These are phyloP conservation scores for Leptinotarsa tumamoca DNA, from an alignment of 2,888 invertebrate genomes.

Conservation along the genomic window DNA sequence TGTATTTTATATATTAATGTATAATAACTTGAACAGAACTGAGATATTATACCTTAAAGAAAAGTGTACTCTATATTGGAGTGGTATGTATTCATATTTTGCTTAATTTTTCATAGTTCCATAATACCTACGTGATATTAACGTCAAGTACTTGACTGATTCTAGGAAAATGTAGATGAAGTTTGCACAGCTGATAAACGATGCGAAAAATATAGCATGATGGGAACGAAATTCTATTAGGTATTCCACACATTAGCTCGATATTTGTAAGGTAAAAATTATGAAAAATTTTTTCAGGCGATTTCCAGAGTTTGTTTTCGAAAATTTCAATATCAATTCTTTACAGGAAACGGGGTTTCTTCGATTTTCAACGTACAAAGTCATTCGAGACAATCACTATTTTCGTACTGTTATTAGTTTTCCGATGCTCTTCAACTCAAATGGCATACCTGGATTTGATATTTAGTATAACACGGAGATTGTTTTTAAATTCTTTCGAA, in stretches of 20 bases:
- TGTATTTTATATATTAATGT: constrained; percentile 65
- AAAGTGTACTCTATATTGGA: constrained; percentile 58
- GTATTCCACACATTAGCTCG: constrained; percentile 25
- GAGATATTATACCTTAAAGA: constrained; percentile 60
- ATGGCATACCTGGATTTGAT: background rate
- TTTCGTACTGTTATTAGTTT: background rate
- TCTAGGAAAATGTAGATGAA: constrained; percentile 58
- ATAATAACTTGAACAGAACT: constrained; percentile 60
- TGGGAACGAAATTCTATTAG: constrained; percentile 32
- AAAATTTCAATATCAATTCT: background rate
- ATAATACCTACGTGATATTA: constrained; percentile 62
- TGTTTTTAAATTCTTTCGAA: background rate
- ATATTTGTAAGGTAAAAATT: constrained; percentile 29
- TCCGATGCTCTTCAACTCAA: background rate
- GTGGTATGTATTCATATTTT: constrained; percentile 53
- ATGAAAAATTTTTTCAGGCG: constrained; percentile 2
- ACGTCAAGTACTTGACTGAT: constrained; percentile 63
- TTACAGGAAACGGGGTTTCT: background rate
- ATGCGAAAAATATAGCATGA: constrained; percentile 56
- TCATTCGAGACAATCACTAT: constrained; percentile 10
- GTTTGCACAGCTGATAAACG: constrained; percentile 61
- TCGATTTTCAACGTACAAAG: background rate
- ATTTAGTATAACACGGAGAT: background rate
- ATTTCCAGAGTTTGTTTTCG: constrained; percentile 36
- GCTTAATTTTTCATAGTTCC: constrained; percentile 50